Evolutionary conservation across 1,140 invertebrate species (phyloP), one percentile per base, ranked within the genome.

Genomic region (Lamellibrachia luymesi): DNA sequence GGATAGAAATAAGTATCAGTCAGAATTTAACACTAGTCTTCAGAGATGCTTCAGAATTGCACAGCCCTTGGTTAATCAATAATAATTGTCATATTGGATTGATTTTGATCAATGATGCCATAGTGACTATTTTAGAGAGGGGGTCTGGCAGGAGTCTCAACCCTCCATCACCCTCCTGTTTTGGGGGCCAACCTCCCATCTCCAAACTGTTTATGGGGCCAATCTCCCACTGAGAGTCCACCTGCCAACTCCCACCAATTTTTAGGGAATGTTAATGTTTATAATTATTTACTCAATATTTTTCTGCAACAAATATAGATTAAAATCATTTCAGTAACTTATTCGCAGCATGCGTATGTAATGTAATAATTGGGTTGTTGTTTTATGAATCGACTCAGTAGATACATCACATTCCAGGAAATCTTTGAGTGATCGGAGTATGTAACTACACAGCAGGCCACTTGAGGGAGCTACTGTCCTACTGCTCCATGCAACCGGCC

Each of bases 391-490:
- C 38, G 2, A 80, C 89, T 50, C 51, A 2, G 10, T 13, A 27
- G 4, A 2, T 80, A 13, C 25, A 17, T 80, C 17, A 22, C 51
- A 6, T 51, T 94, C 49, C 56, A 95, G 95, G 95, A 49, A 95
- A 95, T 93, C 91, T 98, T 2, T 97, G 97, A 95, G 97, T 97
- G 4, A 98, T 98, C 94, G 98, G 98, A 8, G 98, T 98, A 0
- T 98, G 98, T 0, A 98, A 98, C 96, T 98, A 98, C 95, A 98
- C 97, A 51, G 95, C 97, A 4, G 95, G 96, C 27, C 98, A 98
- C 96, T 95, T 99, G 1, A 95, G 97, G 94, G 97, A 98, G 93
- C 95, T 98, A 50, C 95, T 97, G 7, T 94, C 95, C n/a, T 96
- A 97, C 94, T 97, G 96, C 95, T 95, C 96, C 94, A 97, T 97